Evolutionary conservation across 2,888 invertebrate species (phyloP).

Genomic region (Heliconius charithonia): DNA sequence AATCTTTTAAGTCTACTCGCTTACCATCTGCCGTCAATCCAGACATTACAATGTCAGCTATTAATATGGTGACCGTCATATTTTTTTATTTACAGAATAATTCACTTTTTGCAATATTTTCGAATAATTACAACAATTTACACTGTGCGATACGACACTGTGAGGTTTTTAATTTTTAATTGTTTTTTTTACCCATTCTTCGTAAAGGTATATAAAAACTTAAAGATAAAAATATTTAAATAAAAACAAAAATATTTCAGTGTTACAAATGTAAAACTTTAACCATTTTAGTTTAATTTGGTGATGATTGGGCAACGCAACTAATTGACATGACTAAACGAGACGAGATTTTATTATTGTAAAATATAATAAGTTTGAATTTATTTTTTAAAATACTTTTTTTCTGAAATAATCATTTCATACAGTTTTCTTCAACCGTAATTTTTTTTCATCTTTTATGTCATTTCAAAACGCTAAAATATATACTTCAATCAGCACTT

Average conservation of each 20-base stretch:
- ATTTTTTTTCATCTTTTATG: no score
- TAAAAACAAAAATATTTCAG: no score
- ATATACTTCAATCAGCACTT: background rate
- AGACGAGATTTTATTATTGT: no score
- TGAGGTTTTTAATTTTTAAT: constrained; percentile 3
- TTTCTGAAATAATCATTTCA: no score
- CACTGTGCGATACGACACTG: constrained; percentile 30
- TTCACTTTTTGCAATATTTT: constrained; percentile 43
- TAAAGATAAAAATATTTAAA: background rate
- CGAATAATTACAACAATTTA: constrained; percentile 38
- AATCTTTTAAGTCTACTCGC: constrained; percentile 40
- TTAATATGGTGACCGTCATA: constrained; percentile 53
- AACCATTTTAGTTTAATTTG: no score
- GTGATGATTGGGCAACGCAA: no score
- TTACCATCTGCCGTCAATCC: constrained; percentile 57
- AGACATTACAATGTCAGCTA: constrained; percentile 54
- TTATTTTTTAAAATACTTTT: no score
- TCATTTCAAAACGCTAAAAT: no score
- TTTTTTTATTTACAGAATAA: constrained; percentile 50
- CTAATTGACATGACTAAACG: no score
- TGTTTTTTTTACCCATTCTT: background rate
- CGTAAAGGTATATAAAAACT: background rate
- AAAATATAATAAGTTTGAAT: no score
- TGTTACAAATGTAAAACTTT: no score
- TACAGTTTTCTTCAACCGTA: no score